Conservation (phyloP, 2,888 invertebrate species). For the Chloroclystis v-ata region DNA sequence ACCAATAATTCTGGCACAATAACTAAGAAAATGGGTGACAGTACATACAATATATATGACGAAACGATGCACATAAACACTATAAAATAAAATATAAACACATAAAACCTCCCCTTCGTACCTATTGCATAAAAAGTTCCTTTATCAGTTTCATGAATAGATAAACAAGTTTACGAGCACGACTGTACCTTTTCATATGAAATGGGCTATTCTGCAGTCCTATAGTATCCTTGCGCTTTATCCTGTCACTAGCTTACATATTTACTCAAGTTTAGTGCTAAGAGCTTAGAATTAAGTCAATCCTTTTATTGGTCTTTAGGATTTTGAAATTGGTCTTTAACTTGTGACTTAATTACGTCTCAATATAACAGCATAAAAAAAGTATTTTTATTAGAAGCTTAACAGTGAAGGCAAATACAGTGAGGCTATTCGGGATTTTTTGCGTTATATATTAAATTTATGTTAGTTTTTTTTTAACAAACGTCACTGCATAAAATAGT, state of each 20-base stretch:
- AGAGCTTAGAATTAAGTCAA: slow-evolving; percentile 1
- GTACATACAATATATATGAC: too few species aligned
- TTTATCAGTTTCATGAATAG: slow-evolving; percentile 5
- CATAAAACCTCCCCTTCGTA: background rate
- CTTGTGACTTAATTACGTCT: too few species aligned
- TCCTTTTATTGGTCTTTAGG: background rate
- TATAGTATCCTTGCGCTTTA: slow-evolving; percentile 46
- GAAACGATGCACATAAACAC: background rate
- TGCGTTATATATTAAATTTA: too few species aligned
- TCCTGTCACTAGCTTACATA: slow-evolving; percentile 46
- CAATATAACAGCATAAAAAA: too few species aligned
- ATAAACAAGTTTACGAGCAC: slow-evolving; percentile 19
- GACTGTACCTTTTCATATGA: slow-evolving; percentile 42
- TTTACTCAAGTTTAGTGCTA: slow-evolving; percentile 32
- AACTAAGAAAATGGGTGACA: too few species aligned
- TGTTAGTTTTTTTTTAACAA: too few species aligned
- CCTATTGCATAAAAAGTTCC: background rate
- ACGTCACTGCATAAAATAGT: too few species aligned
- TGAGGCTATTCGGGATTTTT: too few species aligned
- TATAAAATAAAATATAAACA: background rate
- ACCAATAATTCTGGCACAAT: too few species aligned
- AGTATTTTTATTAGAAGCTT: too few species aligned
- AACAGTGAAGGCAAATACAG: too few species aligned
- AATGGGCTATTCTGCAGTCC: slow-evolving; percentile 41
- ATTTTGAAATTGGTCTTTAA: background rate